Conservation (phyloP, 2,888 invertebrate genomes). For the Laspeyria flexula region DNA sequence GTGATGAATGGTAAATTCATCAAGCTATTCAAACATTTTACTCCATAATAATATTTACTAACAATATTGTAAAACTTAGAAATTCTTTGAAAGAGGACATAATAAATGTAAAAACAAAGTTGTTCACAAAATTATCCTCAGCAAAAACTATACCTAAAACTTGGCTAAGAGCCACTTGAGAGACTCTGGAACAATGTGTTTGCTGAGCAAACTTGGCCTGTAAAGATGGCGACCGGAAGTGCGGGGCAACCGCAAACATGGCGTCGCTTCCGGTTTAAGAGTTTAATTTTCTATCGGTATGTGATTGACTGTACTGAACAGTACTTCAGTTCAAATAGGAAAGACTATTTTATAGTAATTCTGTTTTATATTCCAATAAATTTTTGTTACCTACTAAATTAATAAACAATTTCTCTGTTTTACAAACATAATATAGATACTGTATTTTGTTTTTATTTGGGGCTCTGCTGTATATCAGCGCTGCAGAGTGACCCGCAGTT, state of each 20-base stretch:
- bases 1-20: not conserved
- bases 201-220: conserved; percentile 45
- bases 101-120: not conserved
- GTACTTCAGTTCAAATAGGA: not conserved
- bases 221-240: conserved; percentile 51
- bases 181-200: conserved; percentile 48
- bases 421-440: no score
- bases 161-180: conserved; percentile 47
- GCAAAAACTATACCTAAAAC: conserved; percentile 39
- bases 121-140: conserved; percentile 23
- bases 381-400: no score
- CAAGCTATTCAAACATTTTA: no score
- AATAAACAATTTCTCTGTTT: no score
- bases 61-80: not conserved
- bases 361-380: no score
- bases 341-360: no score
- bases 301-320: conserved; percentile 18
- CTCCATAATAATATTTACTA: not conserved
- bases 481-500: no score
- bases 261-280: conserved; percentile 42
- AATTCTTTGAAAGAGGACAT: conserved; percentile 2
- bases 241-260: conserved; percentile 44
- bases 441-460: no score
- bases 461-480: no score
- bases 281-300: conserved; percentile 35